Base-by-base conservation (phyloP, 2,888 invertebrate species). In the Lycia hirtaria region DNA sequence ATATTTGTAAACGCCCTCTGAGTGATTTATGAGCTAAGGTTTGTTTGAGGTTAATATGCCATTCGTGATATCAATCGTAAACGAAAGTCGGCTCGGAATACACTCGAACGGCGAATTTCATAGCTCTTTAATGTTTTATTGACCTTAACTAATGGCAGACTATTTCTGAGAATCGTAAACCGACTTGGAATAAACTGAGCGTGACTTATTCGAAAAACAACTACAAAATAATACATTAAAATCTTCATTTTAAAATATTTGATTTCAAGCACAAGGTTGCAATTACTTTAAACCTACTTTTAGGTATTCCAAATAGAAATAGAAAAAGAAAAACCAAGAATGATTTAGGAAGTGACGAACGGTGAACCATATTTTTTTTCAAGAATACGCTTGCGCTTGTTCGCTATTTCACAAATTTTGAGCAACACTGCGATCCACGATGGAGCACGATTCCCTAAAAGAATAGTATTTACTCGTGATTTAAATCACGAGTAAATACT, bases 41-140 rank as follows among this genome's bases (percentile, higher is more conserved):
- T 53, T 41, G 48, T 58, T 48, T 47, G 57, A 60, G 65, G 59
- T 65, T 51, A 61, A 63, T 57, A 50, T 60, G 61, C 65, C 61
- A 43, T 60, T 55, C 63, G 65, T 56, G 65, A 63, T 61, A 61
- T 61, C 63, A 61, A 62, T 61, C 65, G 56, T 62, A 61, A 61
- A 55, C 57, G 53, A 52, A 60, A 60, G 56, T 61, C 50, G 56
- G 58, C 50, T 56, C 40, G 33, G 55, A 38, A 35, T 47, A 47
- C 47, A 55, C 47, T 59, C 37, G 20, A 51, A 59, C 55, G 26
- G 51, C 51, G 37, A 55, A 51, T 59, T 61, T 56, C 56, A 51
- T 61, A 59, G 62, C 55, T 54, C 48, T 60, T 55, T 63, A 55
- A 60, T 56, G 51, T 63, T 63, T 63, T 63, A 65, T 57, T 56